A percentile compares a stretch with the other conserved stretches of the same genome.
These are phyloP conservation scores for Loriculus beryllinus DNA, from an alignment of 2,797 vertebrate genomes.

Conservation along the genomic window DNA sequence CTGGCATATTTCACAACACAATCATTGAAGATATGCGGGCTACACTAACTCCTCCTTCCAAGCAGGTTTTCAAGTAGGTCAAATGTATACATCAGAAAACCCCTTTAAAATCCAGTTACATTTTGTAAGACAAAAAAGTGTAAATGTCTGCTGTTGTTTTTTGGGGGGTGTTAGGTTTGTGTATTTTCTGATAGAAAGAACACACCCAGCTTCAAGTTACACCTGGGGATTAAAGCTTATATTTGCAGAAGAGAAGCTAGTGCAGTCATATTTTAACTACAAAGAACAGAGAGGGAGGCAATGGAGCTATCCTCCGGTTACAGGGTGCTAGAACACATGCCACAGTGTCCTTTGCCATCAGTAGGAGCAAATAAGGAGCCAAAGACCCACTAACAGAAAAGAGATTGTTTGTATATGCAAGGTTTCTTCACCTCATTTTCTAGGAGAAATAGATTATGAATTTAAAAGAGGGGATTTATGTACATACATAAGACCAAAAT, in stretches of 20 bases:
- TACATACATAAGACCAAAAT: not conserved
- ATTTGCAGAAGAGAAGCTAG: not conserved
- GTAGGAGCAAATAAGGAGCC: not conserved
- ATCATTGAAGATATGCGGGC: not conserved
- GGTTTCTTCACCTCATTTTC: not conserved
- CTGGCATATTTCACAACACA: not conserved
- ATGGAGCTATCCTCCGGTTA: not conserved
- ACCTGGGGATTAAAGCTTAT: not conserved
- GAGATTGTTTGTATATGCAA: not conserved
- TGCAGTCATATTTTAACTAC: not conserved
- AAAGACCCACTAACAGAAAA: not conserved
- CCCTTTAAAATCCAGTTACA: not conserved
- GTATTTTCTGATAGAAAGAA: not conserved
- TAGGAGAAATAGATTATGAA: not conserved
- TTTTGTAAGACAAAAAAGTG: not conserved
- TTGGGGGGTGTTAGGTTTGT: not conserved
- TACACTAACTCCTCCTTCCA: not conserved
- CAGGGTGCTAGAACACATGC: not conserved
- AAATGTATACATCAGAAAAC: not conserved
- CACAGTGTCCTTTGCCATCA: not conserved
- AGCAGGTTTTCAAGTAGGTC: not conserved
- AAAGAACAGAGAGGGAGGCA: not conserved
- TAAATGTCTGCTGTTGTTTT: not conserved
- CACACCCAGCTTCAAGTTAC: not conserved
- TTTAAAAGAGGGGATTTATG: not conserved